Percentiles rank a stretch among this genome's conserved stretches.
These are phyloP conservation scores for Styela plicata DNA, from an alignment of 23 tunicate species.

Conservation along the genomic window DNA sequence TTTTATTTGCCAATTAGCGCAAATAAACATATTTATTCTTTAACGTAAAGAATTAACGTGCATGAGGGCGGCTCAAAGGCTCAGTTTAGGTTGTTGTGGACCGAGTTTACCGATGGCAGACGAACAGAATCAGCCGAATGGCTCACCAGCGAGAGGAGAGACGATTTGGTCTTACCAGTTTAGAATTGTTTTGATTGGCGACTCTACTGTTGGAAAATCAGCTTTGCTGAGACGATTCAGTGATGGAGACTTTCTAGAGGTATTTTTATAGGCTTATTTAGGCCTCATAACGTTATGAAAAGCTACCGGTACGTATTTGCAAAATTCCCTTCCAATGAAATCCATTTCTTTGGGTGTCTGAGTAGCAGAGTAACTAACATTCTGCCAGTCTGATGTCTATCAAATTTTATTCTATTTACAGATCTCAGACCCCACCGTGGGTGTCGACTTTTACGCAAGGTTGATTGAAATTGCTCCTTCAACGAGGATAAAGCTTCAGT, in stretches of 20 bases:
- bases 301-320: too few species aligned
- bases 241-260: conserved; percentile 91
- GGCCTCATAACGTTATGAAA: too few species aligned
- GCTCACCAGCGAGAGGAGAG: conserved; percentile 53
- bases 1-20: not conserved
- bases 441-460: conserved; percentile 94
- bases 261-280: too few species aligned
- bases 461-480: conserved; percentile 69
- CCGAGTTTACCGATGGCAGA: conserved; percentile 8
- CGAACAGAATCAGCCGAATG: conserved; percentile 1
- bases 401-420: not conserved
- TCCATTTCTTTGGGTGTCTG: too few species aligned
- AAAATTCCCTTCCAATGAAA: too few species aligned
- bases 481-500: conserved; percentile 71
- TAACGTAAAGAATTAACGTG: not conserved
- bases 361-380: too few species aligned
- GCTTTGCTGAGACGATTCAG: conserved; percentile 85
- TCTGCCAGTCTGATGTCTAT: too few species aligned
- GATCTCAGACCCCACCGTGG: conserved; percentile 92
- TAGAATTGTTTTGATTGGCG: conserved; percentile 89
- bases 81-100: conserved; percentile 8
- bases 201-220: conserved; percentile 96
- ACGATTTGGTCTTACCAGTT: conserved; percentile 97
- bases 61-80: not conserved
- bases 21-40: not conserved